phyloP scores from a whole-genome alignment of 2,888 invertebrate genomes.

The Platycheirus albimanus region DNA sequence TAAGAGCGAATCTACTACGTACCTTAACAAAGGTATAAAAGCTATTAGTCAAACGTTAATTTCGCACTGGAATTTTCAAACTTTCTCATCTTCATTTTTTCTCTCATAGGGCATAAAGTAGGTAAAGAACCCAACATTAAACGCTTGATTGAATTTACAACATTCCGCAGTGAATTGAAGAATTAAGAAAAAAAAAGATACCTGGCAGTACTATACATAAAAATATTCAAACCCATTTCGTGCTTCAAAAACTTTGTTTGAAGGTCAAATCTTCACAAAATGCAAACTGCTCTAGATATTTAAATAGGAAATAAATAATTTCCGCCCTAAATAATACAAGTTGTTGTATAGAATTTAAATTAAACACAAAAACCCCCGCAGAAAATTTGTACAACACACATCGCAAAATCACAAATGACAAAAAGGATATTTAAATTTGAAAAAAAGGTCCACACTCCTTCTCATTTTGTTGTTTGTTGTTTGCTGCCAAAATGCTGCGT shows the following conservation, averaged over 20 bases:
- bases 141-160: neutral
- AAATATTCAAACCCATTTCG: neutral
- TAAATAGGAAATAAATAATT: no score
- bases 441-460: no score
- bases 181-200: neutral
- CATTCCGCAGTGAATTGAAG: neutral
- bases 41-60: neutral
- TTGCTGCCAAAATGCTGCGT: neutral
- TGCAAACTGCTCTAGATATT: no score
- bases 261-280: no score
- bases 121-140: neutral
- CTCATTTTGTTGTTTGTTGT: no score
- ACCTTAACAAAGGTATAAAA: neutral
- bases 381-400: neutral
- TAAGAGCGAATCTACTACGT: no score
- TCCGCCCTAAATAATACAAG: no score
- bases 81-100: neutral
- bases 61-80: constrained; percentile 16
- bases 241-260: constrained; percentile 22
- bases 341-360: no score
- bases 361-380: no score
- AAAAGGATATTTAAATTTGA: neutral
- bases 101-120: neutral
- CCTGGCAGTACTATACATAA: no score
- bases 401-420: constrained; percentile 7